Evolutionary conservation across 2,797 vertebrate genomes (phyloP), one percentile per base, ranked within the genome.

Genomic region (Coracias cyanogaster): DNA sequence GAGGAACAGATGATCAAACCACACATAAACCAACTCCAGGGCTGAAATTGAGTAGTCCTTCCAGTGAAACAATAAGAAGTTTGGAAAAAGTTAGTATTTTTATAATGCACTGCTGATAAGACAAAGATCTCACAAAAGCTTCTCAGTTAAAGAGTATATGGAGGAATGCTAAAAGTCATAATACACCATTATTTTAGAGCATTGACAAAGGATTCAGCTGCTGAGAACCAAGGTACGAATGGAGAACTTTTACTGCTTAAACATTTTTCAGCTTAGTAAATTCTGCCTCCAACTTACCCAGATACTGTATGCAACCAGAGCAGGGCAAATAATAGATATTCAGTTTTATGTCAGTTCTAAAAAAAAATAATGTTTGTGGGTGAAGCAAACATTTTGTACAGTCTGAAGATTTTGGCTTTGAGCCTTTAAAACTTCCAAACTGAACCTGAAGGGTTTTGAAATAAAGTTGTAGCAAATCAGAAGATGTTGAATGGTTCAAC

Each of bases 41-140:
- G 41, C 61, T 89, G 66, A 93, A 96, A 96, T 92, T 83, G 79
- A 88, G 76, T 51, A 77, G 61, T 64, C 20, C 41, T 83, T 71
- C 51, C 58, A 90, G 26, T 35, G 21, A 88, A 94, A 94, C 1
- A 12, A 74, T 41, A 79, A 83, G 37, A 69, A 21, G 21, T 73
- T 87, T 94, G 35, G 72, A 54, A 91, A 76, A 11, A 48, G n/a
- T 52, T 78, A 72, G 65, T 41, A 29, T 65, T 74, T 94, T 85
- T 89, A 43, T 71, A 83, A 69, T 3, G 28, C 45, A 58, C n/a
- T 65, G 45, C 16, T 7, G 12, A 55, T 73, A 95, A 71, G 31
- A 86, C 24, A 94, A 71, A 87, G 73, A 79, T 66, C 65, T 31
- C 2, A 52, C 60, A 88, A 85, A 90, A 90, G 71, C 24, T 64